Evolutionary conservation across 1,140 invertebrate species (phyloP), one percentile per base, ranked within the genome.

Genomic region (Whitmania pigra): DNA sequence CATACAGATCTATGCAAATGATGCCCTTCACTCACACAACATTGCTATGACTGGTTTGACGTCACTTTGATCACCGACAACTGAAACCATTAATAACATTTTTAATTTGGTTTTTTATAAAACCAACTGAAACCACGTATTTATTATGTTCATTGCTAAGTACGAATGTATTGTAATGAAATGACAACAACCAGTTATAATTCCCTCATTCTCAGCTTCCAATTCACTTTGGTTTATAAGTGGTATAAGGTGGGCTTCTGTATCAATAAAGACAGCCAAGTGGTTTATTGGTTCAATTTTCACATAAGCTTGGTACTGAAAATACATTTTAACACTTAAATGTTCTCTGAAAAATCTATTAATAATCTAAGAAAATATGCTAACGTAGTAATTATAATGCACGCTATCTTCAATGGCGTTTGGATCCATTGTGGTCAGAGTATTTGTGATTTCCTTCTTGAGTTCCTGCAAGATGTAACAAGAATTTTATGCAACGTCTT

Each of bases 371-470:
- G 22, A 31, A 63, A 63, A 63, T n/a, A 18, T 25, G 63, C 72
- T 76, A 75, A 81, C 81, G 77, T 82, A 82, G 74, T 81, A 81
- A 74, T 78, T 82, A 77, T 81, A 83, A 55, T 79, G 73, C n/a
- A 83, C 81, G 75, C 82, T 81, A 74, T 83, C 82, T 68, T 82
- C 78, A 36, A 81, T 80, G 22, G 87, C 83, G 80, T 88, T 86
- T 2, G 88, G 88, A 77, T 92, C 90, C 71, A 86, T 85, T 2
- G 87, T 86, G 17, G 87, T 88, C 55, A 93, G 80, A 66, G 88
- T 85, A 75, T 88, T 85, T 13, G 86, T 88, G 22, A 92, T 86
- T 79, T 92, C 89, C 81, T 92, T 90, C 80, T 88, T 88, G 31
- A 93, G 79, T 81, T 93, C 89, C 89, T 90, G 75, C n/a, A 81